Evolutionary conservation across 2,113 vertebrate genomes (phyloP).

Genomic region (Lanius collurio): DNA sequence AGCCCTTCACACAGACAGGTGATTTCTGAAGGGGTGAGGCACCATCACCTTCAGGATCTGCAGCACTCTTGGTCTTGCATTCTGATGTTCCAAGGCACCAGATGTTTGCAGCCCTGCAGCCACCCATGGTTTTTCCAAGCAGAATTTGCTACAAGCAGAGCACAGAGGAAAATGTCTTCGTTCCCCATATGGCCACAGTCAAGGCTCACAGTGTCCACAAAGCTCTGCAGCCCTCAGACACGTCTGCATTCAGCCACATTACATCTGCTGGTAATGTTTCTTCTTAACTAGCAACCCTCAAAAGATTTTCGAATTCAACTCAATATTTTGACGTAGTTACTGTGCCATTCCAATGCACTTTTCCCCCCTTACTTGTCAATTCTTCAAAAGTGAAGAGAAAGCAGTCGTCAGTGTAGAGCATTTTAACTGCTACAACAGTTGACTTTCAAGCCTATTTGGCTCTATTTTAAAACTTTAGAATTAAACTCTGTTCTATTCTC

Average conservation of each 20-base stretch:
- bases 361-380: neutral
- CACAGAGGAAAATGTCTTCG: neutral
- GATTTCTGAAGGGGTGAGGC: neutral
- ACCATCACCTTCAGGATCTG: neutral
- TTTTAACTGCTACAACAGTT: neutral
- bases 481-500: conserved; percentile 23
- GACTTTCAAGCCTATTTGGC: neutral
- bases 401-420: neutral
- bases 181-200: neutral
- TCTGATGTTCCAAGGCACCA: neutral
- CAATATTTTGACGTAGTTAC: neutral
- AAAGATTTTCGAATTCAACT: neutral
- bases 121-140: accelerated
- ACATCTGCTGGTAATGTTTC: neutral
- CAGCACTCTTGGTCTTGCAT: neutral
- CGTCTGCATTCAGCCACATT: neutral
- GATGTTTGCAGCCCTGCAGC: neutral
- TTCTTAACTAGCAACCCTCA: neutral
- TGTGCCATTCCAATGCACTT: neutral
- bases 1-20: accelerated
- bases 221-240: neutral
- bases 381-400: neutral
- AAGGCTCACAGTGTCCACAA: neutral
- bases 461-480: conserved; percentile 24
- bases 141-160: neutral